Evolutionary conservation across 2,888 invertebrate genomes (phyloP), one percentile per base, ranked within the genome.

Genomic region (Polydrusus pterygomalis): DNA sequence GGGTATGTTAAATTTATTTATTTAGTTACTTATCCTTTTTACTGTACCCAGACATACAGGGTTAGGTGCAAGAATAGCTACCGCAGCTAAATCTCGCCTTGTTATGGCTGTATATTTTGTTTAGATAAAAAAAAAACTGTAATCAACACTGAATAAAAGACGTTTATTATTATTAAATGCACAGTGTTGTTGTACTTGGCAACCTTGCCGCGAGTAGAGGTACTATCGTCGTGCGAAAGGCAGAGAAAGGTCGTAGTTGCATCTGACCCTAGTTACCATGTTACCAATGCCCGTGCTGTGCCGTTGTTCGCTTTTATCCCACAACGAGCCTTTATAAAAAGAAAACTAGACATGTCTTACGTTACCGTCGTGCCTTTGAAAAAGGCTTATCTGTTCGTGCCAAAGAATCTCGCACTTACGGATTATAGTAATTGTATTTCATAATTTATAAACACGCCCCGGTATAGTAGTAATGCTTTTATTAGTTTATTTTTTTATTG

Each of bases 201-300:
- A 75, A 70, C 75, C 65, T 75, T 70, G 54, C 67, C 60, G 45
- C 58, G 40, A 65, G 70, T 70, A 45, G n/a, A n/a, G 17, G 49
- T 40, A 43, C n/a, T n/a, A n/a, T 7, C 47, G 17, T 47, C 60
- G 34, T 56, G 78, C 78, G 75, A 75, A 77, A 64, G 71, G 38
- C 63, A 70, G 25, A 73, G 72, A 78, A 64, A 78, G 78, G 78
- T 78, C 75, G 58, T 47, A 65, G 58, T 72, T 72, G 65, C 47
- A 75, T 64, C 70, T 75, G 78, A 78, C 75, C 78, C 73, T 69
- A 62, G 75, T 65, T 70, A 77, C 73, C 71, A 75, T 45, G 75
- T 65, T 70, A 77, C 73, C 71, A 75, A 54, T 68, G 62, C 70
- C 56, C 47, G 47, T 71, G 30, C 63, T 71, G 40, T 54, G 74